Conservation (phyloP, 2,797 vertebrate species). For the Coluber constrictor region DNA sequence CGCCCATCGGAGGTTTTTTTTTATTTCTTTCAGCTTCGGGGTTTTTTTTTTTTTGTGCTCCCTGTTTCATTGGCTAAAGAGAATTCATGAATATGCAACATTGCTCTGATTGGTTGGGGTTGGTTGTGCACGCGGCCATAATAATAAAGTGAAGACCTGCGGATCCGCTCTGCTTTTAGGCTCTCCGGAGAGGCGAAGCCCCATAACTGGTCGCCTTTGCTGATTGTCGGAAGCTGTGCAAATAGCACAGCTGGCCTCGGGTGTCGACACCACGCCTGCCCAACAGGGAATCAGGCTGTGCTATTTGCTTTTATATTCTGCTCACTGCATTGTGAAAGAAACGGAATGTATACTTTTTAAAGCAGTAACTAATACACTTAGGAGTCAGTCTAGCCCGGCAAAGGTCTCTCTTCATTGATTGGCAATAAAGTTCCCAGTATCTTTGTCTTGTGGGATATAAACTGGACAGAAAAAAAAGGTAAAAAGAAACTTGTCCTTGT, state of each 20-base stretch:
- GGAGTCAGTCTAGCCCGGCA: not conserved
- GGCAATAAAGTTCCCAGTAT: not conserved
- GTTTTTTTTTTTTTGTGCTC: not conserved
- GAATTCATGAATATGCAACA: not conserved
- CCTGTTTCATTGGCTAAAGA: slow-evolving; percentile 7
- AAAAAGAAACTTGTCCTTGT: not conserved
- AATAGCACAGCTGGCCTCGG: not conserved
- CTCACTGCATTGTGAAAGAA: not conserved
- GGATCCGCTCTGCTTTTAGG: not conserved
- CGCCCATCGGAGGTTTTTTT: not conserved
- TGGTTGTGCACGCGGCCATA: not conserved
- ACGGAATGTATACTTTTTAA: not conserved
- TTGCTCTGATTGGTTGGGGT: not conserved
- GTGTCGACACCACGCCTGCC: not conserved
- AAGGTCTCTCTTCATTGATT: no score
- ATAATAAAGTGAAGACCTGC: not conserved
- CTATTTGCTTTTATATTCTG: not conserved
- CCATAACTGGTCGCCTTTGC: not conserved
- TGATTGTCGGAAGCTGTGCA: not conserved
- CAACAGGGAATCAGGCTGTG: not conserved
- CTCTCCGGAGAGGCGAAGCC: not conserved
- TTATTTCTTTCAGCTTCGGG: slow-evolving; percentile 23
- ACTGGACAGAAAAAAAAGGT: not conserved
- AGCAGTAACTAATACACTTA: not conserved
- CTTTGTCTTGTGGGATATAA: not conserved